phyloP scores from a whole-genome alignment of 2,888 invertebrate species.

The Cephus rjabovi region DNA sequence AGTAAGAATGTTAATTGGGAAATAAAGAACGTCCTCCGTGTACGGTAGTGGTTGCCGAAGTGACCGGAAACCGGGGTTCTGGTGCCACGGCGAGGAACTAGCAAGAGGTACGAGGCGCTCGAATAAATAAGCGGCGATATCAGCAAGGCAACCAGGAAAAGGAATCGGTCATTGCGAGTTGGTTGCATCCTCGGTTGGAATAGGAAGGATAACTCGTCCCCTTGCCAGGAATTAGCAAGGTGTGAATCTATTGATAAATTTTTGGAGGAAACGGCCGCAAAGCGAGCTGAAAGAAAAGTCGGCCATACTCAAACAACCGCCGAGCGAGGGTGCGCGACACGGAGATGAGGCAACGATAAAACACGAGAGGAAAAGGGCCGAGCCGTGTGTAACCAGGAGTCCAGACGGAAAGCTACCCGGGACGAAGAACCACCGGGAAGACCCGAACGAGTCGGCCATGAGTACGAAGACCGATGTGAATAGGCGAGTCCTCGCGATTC shows the following conservation, averaged over 20 bases:
- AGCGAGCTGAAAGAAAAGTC: conserved; percentile 11
- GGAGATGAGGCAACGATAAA: conserved; percentile 39
- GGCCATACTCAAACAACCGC: conserved; percentile 63
- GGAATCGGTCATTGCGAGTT: background rate
- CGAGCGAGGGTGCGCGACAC: conserved; percentile 42
- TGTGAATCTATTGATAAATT: background rate
- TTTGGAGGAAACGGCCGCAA: conserved; percentile 16
- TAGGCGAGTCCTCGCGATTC: conserved; percentile 90
- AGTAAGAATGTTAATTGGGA: background rate
- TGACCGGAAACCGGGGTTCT: conserved; percentile 20
- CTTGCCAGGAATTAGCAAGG: background rate
- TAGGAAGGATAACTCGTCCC: background rate
- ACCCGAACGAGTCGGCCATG: conserved; percentile 67
- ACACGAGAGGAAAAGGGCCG: conserved; percentile 7
- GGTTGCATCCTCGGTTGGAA: background rate
- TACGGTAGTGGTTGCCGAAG: background rate
- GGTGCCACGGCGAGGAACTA: conserved; percentile 14
- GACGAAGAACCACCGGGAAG: conserved; percentile 7
- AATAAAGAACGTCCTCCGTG: background rate
- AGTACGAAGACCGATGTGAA: conserved; percentile 92
- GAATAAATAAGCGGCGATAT: conserved; percentile 12
- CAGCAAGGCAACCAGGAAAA: background rate
- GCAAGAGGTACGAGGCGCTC: conserved; percentile 12
- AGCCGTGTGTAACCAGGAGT: background rate
- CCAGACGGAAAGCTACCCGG: background rate